Percentiles rank a stretch among this genome's conserved stretches.
These are phyloP conservation scores for Yponomeuta malinellus DNA, from an alignment of 2,888 invertebrate genomes.

Conservation along the genomic window DNA sequence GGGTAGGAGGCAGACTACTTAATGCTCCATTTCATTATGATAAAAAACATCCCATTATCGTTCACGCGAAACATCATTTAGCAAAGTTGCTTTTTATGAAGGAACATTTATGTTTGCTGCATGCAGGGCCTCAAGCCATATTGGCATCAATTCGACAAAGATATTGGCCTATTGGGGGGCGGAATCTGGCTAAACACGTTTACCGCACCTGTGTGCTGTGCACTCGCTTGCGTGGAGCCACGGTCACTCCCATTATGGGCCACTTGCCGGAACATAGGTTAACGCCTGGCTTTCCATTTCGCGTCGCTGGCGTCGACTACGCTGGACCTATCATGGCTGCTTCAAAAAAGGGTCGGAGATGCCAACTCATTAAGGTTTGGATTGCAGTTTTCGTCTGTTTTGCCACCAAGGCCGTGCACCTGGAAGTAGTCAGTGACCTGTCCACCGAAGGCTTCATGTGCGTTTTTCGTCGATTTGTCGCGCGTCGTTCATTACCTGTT, in stretches of 20 bases:
- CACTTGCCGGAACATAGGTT: not conserved
- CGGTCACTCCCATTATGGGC: constrained; percentile 7
- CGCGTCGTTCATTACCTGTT: not conserved
- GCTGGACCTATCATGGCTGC: constrained; percentile 2
- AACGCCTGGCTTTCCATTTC: not conserved
- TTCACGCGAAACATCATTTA: no score
- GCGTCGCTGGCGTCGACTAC: not conserved
- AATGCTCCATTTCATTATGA: no score
- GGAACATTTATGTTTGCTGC: no score
- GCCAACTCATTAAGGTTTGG: not conserved
- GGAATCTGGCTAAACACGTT: not conserved
- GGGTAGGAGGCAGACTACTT: no score
- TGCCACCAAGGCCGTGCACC: constrained; percentile 2
- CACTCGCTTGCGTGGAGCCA: not conserved
- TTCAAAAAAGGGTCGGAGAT: not conserved
- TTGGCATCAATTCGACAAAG: no score
- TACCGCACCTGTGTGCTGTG: not conserved
- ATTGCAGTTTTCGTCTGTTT: constrained; percentile 9
- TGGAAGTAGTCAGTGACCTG: constrained; percentile 6
- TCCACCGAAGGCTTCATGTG: not conserved
- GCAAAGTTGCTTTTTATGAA: no score
- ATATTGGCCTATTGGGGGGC: no score
- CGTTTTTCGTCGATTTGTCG: not conserved
- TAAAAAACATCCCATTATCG: no score
- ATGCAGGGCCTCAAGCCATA: no score